Evolutionary conservation across 1,140 invertebrate genomes (phyloP), one percentile per base, ranked within the genome.

Genomic region (Sycobia sp.): DNA sequence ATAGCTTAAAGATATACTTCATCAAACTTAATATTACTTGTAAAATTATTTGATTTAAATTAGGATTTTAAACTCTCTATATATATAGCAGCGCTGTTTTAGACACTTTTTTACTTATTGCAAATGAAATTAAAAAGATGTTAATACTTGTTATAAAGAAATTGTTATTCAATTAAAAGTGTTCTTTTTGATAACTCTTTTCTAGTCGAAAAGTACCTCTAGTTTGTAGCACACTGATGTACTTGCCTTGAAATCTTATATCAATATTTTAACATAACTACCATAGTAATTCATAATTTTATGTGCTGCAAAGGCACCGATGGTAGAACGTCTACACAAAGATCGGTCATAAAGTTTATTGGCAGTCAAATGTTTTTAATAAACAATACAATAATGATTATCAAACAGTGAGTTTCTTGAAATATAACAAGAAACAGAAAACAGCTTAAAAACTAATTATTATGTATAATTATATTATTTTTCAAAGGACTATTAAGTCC

Each of bases 201-300:
- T 62, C 59, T 62, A 62, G 59, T 62, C 59, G 34, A 54, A 61
- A 22, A 62, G 59, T 62, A 54, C 59, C 50, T 39, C 59, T 47
- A 47, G 59, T 13, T 62, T 38, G 59, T 62, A 54, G 50, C 41
- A 62, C 51, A 39, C 32, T 49, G 32, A 55, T 39, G 46, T 39
- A 44, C 54, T 54, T 56, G 53, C 46, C n/a, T 56, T 18, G 50
- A 62, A 22, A 62, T 62, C 44, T 62, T 29, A 3, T 1, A 29
- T 16, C 20, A 62, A 38, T 46, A 51, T 46, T 46, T 34, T 44
- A 14, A 22, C 39, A 36, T 34, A 20, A 54, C 1, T 62, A 36
- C 9, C n/a, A 7, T 54, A 11, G 4, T 38, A 44, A 27, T 61
- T 44, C 14, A 32, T 50, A 13, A 29, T n/a, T 53, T 53, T 20